Conservation (phyloP, 1,140 invertebrate genomes). For the Pseudachorutes palmiensis region DNA sequence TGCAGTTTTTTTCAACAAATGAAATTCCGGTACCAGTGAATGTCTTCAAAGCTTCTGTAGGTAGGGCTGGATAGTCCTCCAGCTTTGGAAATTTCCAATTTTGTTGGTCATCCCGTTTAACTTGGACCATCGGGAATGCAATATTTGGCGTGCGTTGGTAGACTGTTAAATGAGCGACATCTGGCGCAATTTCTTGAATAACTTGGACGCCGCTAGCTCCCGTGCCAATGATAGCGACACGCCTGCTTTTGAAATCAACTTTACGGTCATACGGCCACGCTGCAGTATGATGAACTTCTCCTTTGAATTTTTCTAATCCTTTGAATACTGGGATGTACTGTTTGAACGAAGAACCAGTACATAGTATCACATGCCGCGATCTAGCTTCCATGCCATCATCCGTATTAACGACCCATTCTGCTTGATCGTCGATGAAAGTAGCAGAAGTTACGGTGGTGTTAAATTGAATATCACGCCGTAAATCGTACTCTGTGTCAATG, state of each 20-base stretch:
- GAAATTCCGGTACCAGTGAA: neutral
- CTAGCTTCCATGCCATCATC: neutral
- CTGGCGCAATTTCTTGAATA: constrained; percentile 24
- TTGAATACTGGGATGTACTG: constrained; percentile 6
- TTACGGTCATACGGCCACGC: neutral
- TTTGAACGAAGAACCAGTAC: constrained; percentile 10
- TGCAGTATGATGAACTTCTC: neutral
- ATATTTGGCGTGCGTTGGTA: constrained; percentile 25
- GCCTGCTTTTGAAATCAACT: constrained; percentile 17
- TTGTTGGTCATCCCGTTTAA: neutral
- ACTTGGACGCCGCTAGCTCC: constrained; percentile 24
- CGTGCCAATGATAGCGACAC: constrained; percentile 24
- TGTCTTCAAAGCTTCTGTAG: neutral
- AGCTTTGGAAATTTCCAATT: neutral
- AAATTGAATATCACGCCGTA: neutral
- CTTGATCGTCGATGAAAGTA: neutral
- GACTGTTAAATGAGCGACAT: constrained; percentile 13
- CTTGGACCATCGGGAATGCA: constrained; percentile 17
- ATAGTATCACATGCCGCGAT: constrained; percentile 11
- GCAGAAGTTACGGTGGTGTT: constrained; percentile 9
- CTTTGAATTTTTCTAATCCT: constrained; percentile 16
- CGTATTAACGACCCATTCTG: neutral
- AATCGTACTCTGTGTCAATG: neutral
- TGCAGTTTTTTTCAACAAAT: neutral
- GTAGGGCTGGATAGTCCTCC: neutral